Evolutionary conservation across 2,113 vertebrate genomes (phyloP).

Genomic region (Melospiza melodia): DNA sequence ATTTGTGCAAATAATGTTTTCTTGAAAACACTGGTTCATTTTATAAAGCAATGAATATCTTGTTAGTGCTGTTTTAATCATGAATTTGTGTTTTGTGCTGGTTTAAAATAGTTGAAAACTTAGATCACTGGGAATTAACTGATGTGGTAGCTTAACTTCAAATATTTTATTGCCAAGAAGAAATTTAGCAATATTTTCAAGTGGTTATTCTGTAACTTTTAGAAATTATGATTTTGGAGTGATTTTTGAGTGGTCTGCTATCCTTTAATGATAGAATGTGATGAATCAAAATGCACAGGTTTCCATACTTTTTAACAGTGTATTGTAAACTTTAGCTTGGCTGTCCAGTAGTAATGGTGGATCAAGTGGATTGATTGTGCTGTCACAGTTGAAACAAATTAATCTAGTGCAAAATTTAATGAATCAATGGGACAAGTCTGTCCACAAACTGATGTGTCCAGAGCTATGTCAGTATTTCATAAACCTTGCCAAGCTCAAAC

Average conservation of each 20-base stretch:
- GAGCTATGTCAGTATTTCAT: not conserved
- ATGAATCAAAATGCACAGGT: not conserved
- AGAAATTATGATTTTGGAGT: not conserved
- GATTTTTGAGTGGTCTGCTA: not conserved
- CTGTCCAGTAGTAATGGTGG: not conserved
- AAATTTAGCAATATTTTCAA: not conserved
- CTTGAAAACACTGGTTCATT: not conserved
- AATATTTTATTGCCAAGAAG: not conserved
- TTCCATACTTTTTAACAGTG: not conserved
- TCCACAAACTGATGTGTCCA: not conserved
- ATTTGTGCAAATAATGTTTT: constrained; percentile 51
- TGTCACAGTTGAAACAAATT: not conserved
- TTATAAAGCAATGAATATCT: constrained; percentile 10
- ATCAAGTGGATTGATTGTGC: not conserved
- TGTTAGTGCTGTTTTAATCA: not conserved
- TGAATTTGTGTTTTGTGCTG: not conserved
- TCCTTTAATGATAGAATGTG: not conserved
- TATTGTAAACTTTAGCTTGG: not conserved
- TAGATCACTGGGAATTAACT: not conserved
- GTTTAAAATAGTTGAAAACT: not conserved
- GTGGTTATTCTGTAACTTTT: not conserved
- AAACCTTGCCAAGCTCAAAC: not conserved
- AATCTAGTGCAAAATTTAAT: not conserved
- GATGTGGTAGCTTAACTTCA: not conserved
- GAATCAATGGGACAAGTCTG: not conserved